Conservation (phyloP, 2,113 vertebrate species). For the Microcebus jonahi region DNA sequence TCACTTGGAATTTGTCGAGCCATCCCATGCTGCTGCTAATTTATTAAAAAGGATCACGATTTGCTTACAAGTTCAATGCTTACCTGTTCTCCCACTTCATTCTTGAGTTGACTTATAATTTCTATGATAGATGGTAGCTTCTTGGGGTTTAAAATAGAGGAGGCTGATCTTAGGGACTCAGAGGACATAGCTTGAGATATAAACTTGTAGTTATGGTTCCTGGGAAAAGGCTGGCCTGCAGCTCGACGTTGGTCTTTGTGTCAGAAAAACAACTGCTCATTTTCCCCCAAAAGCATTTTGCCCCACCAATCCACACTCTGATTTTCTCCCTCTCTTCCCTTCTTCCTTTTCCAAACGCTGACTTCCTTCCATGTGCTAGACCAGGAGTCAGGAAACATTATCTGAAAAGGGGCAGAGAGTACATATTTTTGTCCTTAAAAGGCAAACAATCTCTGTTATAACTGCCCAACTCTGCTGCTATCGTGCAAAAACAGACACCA, state of each 20-base stretch:
- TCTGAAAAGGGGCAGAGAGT: background rate
- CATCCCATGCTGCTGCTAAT: background rate
- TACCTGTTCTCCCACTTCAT: rapidly evolving
- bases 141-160: background rate
- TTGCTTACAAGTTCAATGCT: background rate
- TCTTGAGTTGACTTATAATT: background rate
- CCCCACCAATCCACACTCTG: background rate
- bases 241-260: background rate
- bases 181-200: background rate
- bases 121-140: background rate
- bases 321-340: background rate
- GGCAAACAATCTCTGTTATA: background rate
- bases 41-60: background rate
- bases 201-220: background rate
- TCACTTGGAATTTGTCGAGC: background rate
- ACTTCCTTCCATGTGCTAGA: background rate
- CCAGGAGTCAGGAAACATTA: background rate
- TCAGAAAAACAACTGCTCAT: background rate
- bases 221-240: background rate
- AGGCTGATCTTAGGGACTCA: background rate
- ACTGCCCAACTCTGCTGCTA: background rate
- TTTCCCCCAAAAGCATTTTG: background rate
- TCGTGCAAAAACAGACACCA: background rate
- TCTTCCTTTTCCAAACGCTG: background rate
- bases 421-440: too few relatives aligned